Percentiles rank a stretch among this genome's conserved stretches.
These are phyloP conservation scores for Rhizoglyphus robini DNA, from an alignment of 1,140 invertebrate species.

Conservation along the genomic window DNA sequence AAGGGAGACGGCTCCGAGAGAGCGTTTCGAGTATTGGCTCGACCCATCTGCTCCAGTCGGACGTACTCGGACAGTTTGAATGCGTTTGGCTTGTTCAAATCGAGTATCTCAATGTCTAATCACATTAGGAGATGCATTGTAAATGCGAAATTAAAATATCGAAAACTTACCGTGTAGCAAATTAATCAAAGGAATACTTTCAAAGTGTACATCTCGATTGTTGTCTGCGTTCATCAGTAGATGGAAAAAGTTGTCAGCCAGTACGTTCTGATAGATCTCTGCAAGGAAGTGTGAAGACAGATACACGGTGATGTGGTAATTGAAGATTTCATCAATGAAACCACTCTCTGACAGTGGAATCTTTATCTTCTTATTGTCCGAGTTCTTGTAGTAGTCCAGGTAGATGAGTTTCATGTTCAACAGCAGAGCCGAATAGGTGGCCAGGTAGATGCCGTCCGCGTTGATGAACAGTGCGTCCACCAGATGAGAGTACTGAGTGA, in stretches of 20 bases:
- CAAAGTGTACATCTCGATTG: too few species aligned
- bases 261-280: slow-evolving; percentile 71
- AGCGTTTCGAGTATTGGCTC: neutral
- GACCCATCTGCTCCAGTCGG: neutral
- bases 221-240: slow-evolving; percentile 38
- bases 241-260: slow-evolving; percentile 55
- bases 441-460: slow-evolving; percentile 82
- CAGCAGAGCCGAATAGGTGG: slow-evolving; percentile 65
- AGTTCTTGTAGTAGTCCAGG: slow-evolving; percentile 55
- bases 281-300: slow-evolving; percentile 78
- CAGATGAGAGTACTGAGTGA: slow-evolving; percentile 31
- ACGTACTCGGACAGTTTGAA: slow-evolving; percentile 68
- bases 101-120: slow-evolving; percentile 66
- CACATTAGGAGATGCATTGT: neutral
- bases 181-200: neutral
- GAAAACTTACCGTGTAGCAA: neutral
- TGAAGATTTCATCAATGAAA: slow-evolving; percentile 78
- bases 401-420: slow-evolving; percentile 65
- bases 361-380: neutral
- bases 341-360: slow-evolving; percentile 44
- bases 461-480: slow-evolving; percentile 55
- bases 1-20: too few species aligned
- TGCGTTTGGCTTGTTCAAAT: slow-evolving; percentile 46
- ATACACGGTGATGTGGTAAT: slow-evolving; percentile 75
- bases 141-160: slow-evolving; percentile 10